Base-by-base conservation (phyloP, 2,888 invertebrate genomes). In the Leptothorax acervorum region DNA sequence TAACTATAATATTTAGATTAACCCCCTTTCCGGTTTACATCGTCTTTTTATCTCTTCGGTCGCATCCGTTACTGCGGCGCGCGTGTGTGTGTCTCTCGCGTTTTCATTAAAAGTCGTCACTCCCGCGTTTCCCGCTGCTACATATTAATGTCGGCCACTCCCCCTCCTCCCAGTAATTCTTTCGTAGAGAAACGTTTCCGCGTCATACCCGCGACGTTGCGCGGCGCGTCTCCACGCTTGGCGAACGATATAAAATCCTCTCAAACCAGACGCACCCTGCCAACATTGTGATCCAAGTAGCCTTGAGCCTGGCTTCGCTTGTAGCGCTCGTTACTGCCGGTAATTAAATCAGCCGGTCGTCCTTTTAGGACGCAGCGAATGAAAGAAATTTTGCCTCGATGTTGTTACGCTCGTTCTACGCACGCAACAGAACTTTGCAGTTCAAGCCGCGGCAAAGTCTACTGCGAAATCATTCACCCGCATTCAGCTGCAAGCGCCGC, bases 71-170 rank as follows among this genome's bases (percentile, higher is more conserved):
- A 74, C 74, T 48, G 48, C 71, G 28, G 57, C 53, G 23, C 70
- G 35, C 35, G 71, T n/a, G n/a, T n/a, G 71, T 39, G 48, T 81
- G 75, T 81, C 76, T 74, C 66, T 63, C 62, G 78, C 85, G 82
- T 71, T 86, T 86, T 74, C 81, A 79, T 86, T 84, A 85, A 87
- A 85, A 87, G 75, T 87, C 85, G 65, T 83, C 87, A 82, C 79
- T 78, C 83, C 76, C 39, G 60, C 78, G 81, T 23, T 48, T 28
- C 65, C 81, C 68, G 18, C 79, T 82, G 82, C 82, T 86, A 87
- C 85, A 85, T 85, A 86, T 87, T 86, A 87, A 87, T 86, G 86
- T 66, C 68, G 57, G 74, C 66, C 65, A 42, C 42, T 12, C 6
- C 15, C 2, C 6, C 12, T 12, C 15, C 3, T 23, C 60, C 55